These are phyloP conservation scores for Callocephalon fimbriatum DNA, from an alignment of 2,113 vertebrate species.

Conservation along the genomic window DNA sequence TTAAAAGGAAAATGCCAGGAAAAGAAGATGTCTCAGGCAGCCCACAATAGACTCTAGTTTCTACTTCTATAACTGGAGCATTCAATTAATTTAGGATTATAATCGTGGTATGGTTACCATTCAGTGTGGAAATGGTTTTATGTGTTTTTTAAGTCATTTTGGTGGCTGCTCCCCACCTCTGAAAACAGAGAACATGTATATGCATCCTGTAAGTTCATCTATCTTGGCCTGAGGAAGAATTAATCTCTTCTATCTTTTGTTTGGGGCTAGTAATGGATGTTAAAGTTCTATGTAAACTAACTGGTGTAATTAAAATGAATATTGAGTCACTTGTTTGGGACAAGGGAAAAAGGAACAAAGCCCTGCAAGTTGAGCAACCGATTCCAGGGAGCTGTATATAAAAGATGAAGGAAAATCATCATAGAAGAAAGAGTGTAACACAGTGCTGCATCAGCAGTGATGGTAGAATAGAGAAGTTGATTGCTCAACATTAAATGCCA, in stretches of 20 bases:
- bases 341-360: not conserved
- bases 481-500: not conserved
- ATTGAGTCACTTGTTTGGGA: not conserved
- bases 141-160: not conserved
- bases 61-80: not conserved
- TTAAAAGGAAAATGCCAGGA: not conserved
- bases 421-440: not conserved
- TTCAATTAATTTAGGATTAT: not conserved
- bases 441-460: not conserved
- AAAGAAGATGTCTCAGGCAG: not conserved
- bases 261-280: not conserved
- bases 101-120: rapidly evolving
- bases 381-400: not conserved
- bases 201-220: not conserved
- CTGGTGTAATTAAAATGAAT: not conserved
- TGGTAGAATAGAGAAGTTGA: not conserved
- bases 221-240: not conserved
- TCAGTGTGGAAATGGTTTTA: not conserved
- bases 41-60: not conserved
- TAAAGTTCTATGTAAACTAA: not conserved
- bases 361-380: not conserved
- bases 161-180: not conserved
- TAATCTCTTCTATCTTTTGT: not conserved
- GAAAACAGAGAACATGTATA: not conserved
- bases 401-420: not conserved